Conservation (phyloP, 2,888 invertebrate species). For the Noctua janthe region DNA sequence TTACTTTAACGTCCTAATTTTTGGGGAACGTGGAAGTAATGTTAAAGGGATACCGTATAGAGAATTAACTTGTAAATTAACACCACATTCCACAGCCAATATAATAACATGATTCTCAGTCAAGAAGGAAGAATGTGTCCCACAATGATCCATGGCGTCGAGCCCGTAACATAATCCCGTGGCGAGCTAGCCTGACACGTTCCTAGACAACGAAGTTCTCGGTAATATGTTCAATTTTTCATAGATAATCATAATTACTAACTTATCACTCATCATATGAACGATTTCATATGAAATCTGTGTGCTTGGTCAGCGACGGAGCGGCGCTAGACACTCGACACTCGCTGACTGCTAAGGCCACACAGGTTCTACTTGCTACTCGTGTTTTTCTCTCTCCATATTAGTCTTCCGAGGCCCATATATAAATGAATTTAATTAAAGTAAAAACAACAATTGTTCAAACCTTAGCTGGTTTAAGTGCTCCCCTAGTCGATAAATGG, state of each 20-base stretch:
- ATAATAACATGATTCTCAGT: slow-evolving; percentile 5
- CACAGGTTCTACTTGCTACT: slow-evolving; percentile 75
- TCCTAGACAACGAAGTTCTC: slow-evolving; percentile 70
- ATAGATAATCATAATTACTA: slow-evolving; percentile 77
- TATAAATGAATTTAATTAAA: slow-evolving; percentile 75
- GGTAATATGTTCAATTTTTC: slow-evolving; percentile 76
- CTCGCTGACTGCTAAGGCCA: slow-evolving; percentile 78
- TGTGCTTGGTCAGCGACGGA: slow-evolving; percentile 79
- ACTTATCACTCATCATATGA: slow-evolving; percentile 79
- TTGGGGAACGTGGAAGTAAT: not conserved
- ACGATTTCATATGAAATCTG: slow-evolving; percentile 82
- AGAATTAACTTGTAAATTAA: slow-evolving; percentile 10
- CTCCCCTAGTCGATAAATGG: slow-evolving; percentile 60
- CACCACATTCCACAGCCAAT: slow-evolving; percentile 29
- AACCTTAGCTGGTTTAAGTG: slow-evolving; percentile 59
- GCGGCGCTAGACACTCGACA: slow-evolving; percentile 82
- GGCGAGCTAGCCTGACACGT: slow-evolving; percentile 58
- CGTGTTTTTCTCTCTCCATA: slow-evolving; percentile 77
- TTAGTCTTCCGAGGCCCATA: slow-evolving; percentile 70
- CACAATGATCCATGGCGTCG: slow-evolving; percentile 12
- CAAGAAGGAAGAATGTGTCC: slow-evolving; percentile 29
- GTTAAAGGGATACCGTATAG: not conserved
- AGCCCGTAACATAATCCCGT: slow-evolving; percentile 60
- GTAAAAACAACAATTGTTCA: slow-evolving; percentile 72
- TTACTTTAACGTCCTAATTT: not conserved